Conservation (phyloP, 2,888 invertebrate species). For the Sarcophaga variegata region DNA sequence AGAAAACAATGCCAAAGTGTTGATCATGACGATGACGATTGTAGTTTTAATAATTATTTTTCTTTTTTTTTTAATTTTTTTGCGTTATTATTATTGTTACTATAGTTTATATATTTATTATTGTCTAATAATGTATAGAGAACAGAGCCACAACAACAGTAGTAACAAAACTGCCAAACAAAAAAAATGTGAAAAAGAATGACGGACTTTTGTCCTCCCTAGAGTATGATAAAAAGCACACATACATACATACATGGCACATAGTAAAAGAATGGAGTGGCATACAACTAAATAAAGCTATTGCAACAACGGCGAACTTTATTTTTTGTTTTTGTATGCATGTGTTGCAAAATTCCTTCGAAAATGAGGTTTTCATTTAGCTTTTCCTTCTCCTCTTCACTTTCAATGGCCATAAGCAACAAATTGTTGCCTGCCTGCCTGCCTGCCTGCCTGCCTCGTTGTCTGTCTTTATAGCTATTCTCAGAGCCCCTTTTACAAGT, state of each 20-base stretch:
- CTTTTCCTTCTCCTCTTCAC: not conserved
- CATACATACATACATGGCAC: no score
- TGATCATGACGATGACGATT: constrained; percentile 51
- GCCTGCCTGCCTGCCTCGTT: not conserved
- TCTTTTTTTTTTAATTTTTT: constrained; percentile 10
- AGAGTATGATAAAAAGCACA: constrained; percentile 44
- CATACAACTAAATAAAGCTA: constrained; percentile 5
- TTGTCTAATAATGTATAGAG: constrained; percentile 59
- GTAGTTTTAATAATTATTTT: constrained; percentile 23
- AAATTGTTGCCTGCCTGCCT: not conserved
- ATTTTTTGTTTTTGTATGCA: constrained; percentile 2
- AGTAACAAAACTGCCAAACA: no score
- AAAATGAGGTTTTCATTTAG: constrained; percentile 12
- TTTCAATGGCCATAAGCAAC: not conserved
- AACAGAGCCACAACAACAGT: not conserved
- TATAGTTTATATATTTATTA: constrained; percentile 61
- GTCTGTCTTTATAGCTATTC: not conserved
- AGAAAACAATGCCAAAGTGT: constrained; percentile 57
- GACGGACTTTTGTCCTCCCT: constrained; percentile 60
- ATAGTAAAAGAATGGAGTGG: no score
- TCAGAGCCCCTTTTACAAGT: not conserved
- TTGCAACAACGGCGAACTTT: constrained; percentile 17
- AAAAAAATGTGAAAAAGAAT: constrained; percentile 30
- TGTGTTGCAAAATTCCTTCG: constrained; percentile 58
- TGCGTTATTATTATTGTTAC: constrained; percentile 45